A percentile compares a stretch with the other conserved stretches of the same genome.
These are phyloP conservation scores for Clinocottus analis DNA, from an alignment of 2,113 vertebrate genomes.

Conservation along the genomic window DNA sequence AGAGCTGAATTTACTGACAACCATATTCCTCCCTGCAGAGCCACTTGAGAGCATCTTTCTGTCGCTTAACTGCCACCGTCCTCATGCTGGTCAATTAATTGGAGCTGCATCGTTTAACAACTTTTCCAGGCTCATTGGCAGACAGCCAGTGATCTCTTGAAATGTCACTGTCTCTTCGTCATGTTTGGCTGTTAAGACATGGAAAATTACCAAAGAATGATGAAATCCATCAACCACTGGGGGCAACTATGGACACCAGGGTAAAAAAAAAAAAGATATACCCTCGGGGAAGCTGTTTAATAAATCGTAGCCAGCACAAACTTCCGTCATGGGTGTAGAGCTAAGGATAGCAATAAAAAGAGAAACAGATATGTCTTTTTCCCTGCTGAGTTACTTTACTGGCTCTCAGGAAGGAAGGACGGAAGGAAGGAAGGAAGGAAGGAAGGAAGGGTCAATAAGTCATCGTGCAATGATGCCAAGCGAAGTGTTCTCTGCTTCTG, in stretches of 20 bases:
- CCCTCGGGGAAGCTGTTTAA: not conserved
- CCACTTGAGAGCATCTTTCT: not conserved
- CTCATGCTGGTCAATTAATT: not conserved
- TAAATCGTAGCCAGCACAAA: not conserved
- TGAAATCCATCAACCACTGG: constrained; percentile 5
- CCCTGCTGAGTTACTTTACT: not conserved
- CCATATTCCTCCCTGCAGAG: not conserved
- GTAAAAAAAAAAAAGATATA: not conserved
- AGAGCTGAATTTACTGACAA: not conserved
- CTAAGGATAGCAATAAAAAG: not conserved
- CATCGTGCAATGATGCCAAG: too few relatives aligned
- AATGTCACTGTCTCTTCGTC: not conserved
- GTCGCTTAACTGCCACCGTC: not conserved
- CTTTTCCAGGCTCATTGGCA: not conserved
- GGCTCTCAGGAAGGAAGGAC: not conserved
- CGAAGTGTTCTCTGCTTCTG: too few relatives aligned
- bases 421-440: too few relatives aligned
- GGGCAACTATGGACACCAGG: not conserved
- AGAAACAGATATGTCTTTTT: not conserved
- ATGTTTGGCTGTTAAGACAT: constrained; percentile 9
- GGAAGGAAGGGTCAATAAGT: not conserved
- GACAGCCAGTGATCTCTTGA: not conserved
- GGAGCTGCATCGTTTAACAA: not conserved
- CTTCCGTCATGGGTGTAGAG: not conserved
- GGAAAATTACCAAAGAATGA: not conserved